Evolutionary conservation across 2,888 invertebrate genomes (phyloP), one percentile per base, ranked within the genome.

Genomic region (Drosophila anomalata): DNA sequence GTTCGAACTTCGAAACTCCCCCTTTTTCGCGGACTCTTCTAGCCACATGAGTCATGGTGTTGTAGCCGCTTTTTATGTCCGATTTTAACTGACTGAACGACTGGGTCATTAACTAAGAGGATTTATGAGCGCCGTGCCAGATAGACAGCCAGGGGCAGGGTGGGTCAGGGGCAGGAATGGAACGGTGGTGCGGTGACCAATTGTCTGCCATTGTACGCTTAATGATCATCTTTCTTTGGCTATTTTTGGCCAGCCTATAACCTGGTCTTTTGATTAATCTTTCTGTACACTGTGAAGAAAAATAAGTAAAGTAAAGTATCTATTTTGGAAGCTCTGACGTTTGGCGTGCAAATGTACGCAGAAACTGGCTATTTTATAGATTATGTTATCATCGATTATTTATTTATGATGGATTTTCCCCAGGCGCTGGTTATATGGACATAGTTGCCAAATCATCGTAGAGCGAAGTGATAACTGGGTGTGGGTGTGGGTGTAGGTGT

Each of bases 101-200:
- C 87, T 88, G 77, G 82, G 82, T 82, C 82, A 82, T 82, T 82
- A 82, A 82, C 82, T 82, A 88, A 75, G 80, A 86, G 87, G 88
- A 82, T 82, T 82, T 88, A 82, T 88, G 86, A 82, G 79, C 75
- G 58, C 76, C 78, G 80, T 70, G 70, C 39, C 65, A 65, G 53
- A 54, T 58, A 52, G 46, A 41, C 14, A 12, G 36, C 6, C 2
- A 14, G 47, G 17, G 17, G 17, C 17, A 17, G 17, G 31, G 54
- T 11, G 24, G 52, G 52, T 7, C 39, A 14, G 26, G 41, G 11
- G n/a, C n/a, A n/a, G 39, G 17, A 24, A 26, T 47, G 20, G 20
- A 31, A 51, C 69, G 48, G 54, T 51, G 59, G 17, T 17, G 17
- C 77, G 88, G 88, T 82, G 82, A 82, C 88, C 88, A 82, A 65